phyloP scores from a whole-genome alignment of 1,140 invertebrate species.

The Lepidurus packardi region DNA sequence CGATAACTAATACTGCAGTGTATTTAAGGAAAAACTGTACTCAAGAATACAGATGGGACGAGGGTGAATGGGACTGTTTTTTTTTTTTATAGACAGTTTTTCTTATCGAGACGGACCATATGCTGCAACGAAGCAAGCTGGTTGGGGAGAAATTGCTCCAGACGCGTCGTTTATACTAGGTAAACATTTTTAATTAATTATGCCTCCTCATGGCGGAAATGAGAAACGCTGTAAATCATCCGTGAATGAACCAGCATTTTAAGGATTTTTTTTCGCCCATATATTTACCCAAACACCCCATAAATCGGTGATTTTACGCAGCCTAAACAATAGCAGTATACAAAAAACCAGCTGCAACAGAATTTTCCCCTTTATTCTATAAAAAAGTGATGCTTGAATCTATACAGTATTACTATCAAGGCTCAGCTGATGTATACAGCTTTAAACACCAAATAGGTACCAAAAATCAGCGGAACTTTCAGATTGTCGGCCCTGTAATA shows the following conservation, averaged over 20 bases:
- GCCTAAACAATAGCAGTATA: not conserved
- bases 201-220: conserved; percentile 17
- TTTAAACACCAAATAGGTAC: no score
- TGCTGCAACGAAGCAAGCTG: conserved; percentile 7
- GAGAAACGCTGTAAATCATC: conserved; percentile 10
- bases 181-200: conserved; percentile 13
- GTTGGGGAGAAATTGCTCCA: not conserved
- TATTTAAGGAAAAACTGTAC: not conserved
- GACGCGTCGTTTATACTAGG: conserved; percentile 1
- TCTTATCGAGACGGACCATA: conserved; percentile 18
- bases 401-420: no score
- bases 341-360: not conserved
- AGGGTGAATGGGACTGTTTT: not conserved
- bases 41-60: not conserved
- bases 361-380: not conserved
- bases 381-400: not conserved
- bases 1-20: conserved; percentile 1
- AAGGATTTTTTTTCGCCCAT: conserved; percentile 18
- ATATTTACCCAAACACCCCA: not conserved
- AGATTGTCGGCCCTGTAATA: not conserved
- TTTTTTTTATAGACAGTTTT: not conserved
- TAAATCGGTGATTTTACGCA: not conserved
- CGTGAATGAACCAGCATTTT: conserved; percentile 21
- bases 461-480: no score
- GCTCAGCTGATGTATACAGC: no score